Base-by-base conservation (phyloP, 2,888 invertebrate genomes). In the Proisotoma minuta region DNA sequence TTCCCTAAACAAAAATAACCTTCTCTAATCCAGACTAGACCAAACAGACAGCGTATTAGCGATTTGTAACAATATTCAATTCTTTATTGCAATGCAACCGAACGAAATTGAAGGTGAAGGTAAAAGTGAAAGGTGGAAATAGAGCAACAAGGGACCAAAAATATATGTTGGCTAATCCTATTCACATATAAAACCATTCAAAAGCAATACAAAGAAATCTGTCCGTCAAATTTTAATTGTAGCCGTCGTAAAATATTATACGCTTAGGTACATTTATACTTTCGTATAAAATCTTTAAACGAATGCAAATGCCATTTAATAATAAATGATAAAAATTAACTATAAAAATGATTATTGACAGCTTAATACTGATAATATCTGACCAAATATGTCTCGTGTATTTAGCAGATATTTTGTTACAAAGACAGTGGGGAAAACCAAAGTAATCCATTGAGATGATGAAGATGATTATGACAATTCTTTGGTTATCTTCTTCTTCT, bases 101-200 rank as follows among this genome's bases (percentile, higher is more conserved):
- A 43, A 43, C 15, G 53, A 54, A 54, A 54, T 54, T 18, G 53
- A 54, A 54, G 39, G 53, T 34, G 29, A 26, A 51, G 28, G 15
- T 8, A 54, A 54, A 54, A 29, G 53, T 54, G 27, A 51, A 51
- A 51, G 34, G 53, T 54, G 53, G 53, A 54, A 54, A 27, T 54
- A 23, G 53, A 28, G 52, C 52, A 34, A 34, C 8, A 43, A 54
- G 22, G 53, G 53, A 15, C n/a, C 22, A 52, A 20, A 54, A 18
- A 20, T 22, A 12, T 27, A 28, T 2, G 39, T 34, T 54, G 29
- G 23, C 53, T 54, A 54, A 54, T 54, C 53, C 53, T 22, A 54
- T 54, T 54, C 28, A 54, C 20, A 22, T 22, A 15, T 43, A 43
- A n/a, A 43, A n/a, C n/a, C n/a, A n/a, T n/a, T n/a, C n/a, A n/a